Evolutionary conservation across 2,888 invertebrate genomes (phyloP), one percentile per base, ranked within the genome.

Genomic region (Stenurella melanura): DNA sequence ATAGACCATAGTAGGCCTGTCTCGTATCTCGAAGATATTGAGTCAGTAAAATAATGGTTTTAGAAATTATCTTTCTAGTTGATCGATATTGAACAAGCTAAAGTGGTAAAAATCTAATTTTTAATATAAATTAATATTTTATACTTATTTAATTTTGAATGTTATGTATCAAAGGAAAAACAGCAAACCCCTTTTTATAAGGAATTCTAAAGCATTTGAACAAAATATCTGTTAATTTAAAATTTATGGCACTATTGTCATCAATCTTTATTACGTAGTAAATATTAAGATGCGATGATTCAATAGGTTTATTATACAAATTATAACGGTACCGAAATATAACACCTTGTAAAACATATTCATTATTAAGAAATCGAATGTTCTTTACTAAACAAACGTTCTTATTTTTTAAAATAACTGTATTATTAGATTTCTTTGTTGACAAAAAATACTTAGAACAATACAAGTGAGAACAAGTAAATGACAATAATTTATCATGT

Each of bases 141-240:
- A 26, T 26, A 26, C 4, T 26, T 26, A 26, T 26, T 17, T 86
- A 86, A 78, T 86, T 87, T 72, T 83, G 61, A 70, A 86, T 79
- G 64, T 81, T 71, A 11, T 71, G 61, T 67, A 77, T 79, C 38
- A 86, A 56, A 12, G 84, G 78, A 80, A 86, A 87, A 30, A 84
- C 85, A 64, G 83, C 82, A 81, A 42, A 42, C 1, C 42, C 42
- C 42, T 42, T 42, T 42, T 42, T 42, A 15, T 42, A 15, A 15
- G 42, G 42, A 15, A 42, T 42, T 15, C 15, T 42, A 15, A 42
- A 15, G 12, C 42, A 42, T 42, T 42, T 42, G 12, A 1, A 42
- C 42, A 42, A 15, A 15, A 42, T 42, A 42, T 42, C 42, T 42
- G 12, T 0, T 42, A 42, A 42, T 15, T 42, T 1, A 42, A 42